Evolutionary conservation across 1,140 invertebrate species (phyloP).

Genomic region (Sogatella furcifera): DNA sequence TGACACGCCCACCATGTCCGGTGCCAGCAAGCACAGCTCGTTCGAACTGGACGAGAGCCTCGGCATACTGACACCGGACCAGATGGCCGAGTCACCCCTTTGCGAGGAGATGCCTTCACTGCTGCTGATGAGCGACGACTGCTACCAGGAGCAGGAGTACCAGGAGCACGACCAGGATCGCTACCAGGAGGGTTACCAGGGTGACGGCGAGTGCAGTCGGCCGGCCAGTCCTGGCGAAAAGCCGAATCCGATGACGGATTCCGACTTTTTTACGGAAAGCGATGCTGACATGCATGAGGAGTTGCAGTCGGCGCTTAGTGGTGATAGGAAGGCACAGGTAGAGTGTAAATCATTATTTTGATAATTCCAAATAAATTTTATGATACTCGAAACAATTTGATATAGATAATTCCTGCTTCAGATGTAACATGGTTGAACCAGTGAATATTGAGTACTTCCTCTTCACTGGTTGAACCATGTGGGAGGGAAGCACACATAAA

Average conservation of each 20-base stretch:
- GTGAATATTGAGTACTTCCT: no score
- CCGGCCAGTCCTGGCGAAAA: conserved; percentile 41
- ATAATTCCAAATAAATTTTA: no score
- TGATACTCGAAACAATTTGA: no score
- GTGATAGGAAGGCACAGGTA: conserved; percentile 53
- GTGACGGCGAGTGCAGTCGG: conserved; percentile 67
- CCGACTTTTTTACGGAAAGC: conserved; percentile 79
- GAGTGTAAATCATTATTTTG: no score
- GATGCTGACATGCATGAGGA: conserved; percentile 72
- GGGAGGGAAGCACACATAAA: no score
- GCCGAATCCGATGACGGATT: conserved; percentile 72
- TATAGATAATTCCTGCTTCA: no score
- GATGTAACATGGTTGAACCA: no score
- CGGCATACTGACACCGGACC: conserved; percentile 74
- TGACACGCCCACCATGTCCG: not conserved
- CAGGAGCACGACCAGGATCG: conserved; percentile 66
- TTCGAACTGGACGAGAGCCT: conserved; percentile 67
- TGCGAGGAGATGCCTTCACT: conserved; percentile 3
- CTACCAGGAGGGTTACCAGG: conserved; percentile 77
- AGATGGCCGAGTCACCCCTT: conserved; percentile 58
- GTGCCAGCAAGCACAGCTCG: conserved; percentile 56
- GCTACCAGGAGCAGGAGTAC: conserved; percentile 37
- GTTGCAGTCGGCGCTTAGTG: conserved; percentile 35
- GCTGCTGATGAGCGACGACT: conserved; percentile 47
- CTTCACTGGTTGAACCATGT: no score